Conservation (phyloP, 2,797 vertebrate genomes). For the Scyliorhinus canicula region DNA sequence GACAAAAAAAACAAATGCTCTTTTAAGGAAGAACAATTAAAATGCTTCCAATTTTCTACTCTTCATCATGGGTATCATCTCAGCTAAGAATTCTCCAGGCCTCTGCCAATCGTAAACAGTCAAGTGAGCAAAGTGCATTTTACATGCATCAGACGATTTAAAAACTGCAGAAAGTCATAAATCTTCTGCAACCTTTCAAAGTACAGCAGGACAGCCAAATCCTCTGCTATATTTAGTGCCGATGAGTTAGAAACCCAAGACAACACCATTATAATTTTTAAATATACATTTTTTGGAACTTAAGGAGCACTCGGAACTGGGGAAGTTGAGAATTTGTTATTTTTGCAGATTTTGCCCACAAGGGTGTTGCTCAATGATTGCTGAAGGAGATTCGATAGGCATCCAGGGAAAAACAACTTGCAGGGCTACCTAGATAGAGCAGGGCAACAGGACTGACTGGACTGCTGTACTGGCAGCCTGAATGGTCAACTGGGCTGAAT, state of each 20-base stretch:
- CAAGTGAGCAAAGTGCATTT: background rate
- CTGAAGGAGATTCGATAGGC: no score
- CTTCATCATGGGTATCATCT: background rate
- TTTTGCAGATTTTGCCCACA: no score
- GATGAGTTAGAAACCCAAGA: background rate
- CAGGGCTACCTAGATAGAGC: no score
- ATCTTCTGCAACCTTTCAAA: background rate
- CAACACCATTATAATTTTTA: background rate
- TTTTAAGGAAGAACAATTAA: slow-evolving; percentile 15
- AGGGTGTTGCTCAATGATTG: no score
- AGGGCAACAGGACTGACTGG: no score
- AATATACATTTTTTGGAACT: background rate
- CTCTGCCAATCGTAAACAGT: background rate
- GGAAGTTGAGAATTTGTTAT: background rate
- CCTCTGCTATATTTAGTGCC: background rate
- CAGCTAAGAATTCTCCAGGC: background rate
- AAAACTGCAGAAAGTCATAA: background rate
- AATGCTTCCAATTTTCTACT: background rate
- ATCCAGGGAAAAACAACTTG: no score
- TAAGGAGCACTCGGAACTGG: background rate
- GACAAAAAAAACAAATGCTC: background rate
- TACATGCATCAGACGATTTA: background rate
- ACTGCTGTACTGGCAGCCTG: no score
- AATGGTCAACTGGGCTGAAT: no score
- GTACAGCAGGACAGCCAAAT: background rate